phyloP scores from a whole-genome alignment of 2,888 invertebrate species.

The Hetaerina titia region DNA sequence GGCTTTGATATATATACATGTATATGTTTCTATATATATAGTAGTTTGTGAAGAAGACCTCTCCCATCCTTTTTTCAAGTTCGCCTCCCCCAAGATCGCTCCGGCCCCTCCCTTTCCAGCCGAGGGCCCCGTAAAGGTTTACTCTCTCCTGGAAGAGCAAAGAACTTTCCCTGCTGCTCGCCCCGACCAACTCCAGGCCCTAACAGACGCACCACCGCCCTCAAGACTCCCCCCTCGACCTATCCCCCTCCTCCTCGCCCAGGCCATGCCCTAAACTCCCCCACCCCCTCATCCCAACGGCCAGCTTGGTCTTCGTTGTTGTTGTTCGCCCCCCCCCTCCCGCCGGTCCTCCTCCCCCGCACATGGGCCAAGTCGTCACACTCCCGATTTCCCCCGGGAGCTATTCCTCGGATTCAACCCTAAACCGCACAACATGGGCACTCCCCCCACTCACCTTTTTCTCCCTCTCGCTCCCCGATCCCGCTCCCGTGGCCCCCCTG shows the following conservation, averaged over 20 bases:
- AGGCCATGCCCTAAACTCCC: background rate
- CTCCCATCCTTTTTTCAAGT: background rate
- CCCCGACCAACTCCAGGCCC: background rate
- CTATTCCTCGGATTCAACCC: constrained; percentile 54
- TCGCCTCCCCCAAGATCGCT: background rate
- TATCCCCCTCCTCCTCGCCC: background rate
- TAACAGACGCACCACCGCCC: background rate
- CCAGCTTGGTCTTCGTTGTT: background rate
- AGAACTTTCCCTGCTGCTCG: background rate
- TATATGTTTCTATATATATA: no score
- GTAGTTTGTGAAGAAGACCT: background rate
- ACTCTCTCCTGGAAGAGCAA: background rate
- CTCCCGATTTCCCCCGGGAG: constrained; percentile 39
- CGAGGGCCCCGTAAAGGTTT: background rate
- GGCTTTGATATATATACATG: no score
- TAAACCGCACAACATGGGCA: constrained; percentile 33
- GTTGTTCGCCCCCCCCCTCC: background rate
- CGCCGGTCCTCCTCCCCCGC: background rate
- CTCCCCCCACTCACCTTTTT: background rate
- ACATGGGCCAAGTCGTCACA: constrained; percentile 47
- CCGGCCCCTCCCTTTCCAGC: background rate
- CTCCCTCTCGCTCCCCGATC: background rate
- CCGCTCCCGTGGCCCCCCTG: background rate
- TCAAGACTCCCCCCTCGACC: background rate
- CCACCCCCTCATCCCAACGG: background rate